Evolutionary conservation across 2,888 invertebrate species (phyloP), one percentile per base, ranked within the genome.

Genomic region (Carcina quercana): DNA sequence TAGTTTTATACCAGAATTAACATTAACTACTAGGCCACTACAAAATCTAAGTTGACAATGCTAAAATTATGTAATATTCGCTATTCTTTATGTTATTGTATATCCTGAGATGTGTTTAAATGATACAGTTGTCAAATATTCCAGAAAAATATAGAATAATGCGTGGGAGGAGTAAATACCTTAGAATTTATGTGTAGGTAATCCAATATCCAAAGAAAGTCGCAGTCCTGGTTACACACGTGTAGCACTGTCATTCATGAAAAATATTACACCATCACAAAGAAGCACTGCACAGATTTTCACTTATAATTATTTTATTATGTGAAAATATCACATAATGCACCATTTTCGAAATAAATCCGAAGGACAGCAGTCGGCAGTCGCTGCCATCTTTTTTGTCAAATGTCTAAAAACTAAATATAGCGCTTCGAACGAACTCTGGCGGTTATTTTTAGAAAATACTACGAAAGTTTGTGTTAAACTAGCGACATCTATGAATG

Each of bases 351-450:
- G 72, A 76, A 76, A 69, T 72, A 78, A 71, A 72, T 59, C 66
- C 76, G 72, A 75, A 67, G 72, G 69, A 76, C 82, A 71, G 78
- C 75, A 71, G 73, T 74, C 80, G 72, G 74, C 82, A 64, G 61
- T 72, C 80, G 80, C 80, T 82, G 82, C 83, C 83, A 83, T 83
- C 82, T 83, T 83, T 83, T 82, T 80, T 82, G 80, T 82, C 83
- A 83, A 82, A 83, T 79, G 76, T 79, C 79, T 82, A 73, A 78
- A 73, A 74, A 79, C 83, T 82, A 83, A 80, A 72, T 78, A 78
- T 83, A 83, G 75, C 74, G 80, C 73, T 73, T 66, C 58, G 65
- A 71, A 83, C 82, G 83, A 82, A 83, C 83, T 83, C 83, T 83
- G 72, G 80, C 69, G n/a, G 82, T 78, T 83, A 83, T 83, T 82